Conservation (phyloP, 2,797 vertebrate species). For the Echiichthys vipera region DNA sequence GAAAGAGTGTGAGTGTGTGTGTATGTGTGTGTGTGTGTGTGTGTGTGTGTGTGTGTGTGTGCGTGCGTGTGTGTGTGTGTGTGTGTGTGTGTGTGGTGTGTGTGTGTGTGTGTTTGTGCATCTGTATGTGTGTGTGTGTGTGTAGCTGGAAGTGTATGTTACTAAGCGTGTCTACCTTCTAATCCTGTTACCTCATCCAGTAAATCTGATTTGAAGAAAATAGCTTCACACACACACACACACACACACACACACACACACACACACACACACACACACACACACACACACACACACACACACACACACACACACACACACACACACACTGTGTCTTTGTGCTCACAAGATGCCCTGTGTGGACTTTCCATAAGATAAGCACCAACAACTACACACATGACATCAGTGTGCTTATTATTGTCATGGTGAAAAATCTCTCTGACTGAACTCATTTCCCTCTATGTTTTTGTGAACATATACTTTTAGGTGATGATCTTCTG, state of each 20-base stretch:
- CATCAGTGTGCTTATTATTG: neutral
- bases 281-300: conserved; percentile 1
- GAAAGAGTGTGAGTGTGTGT: neutral
- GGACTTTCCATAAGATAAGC: conserved; percentile 6
- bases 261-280: conserved; percentile 30
- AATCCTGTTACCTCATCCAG: conserved; percentile 56
- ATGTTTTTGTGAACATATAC: neutral
- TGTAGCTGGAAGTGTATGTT: conserved; percentile 33
- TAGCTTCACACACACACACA: conserved; percentile 25
- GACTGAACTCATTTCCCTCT: neutral
- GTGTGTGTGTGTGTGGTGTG: conserved; percentile 24
- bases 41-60: conserved; percentile 32
- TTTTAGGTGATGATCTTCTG: neutral
- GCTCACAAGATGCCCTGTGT: conserved; percentile 15
- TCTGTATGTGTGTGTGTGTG: conserved; percentile 27
- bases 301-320: conserved; percentile 8
- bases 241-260: conserved; percentile 32
- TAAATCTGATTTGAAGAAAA: conserved; percentile 69
- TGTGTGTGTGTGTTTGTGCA: conserved; percentile 25
- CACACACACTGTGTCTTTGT: conserved; percentile 4
- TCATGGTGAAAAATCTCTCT: neutral
- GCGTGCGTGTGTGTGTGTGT: conserved; percentile 7
- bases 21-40: conserved; percentile 28
- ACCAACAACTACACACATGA: neutral
- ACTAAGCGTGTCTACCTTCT: conserved; percentile 32